These are phyloP conservation scores for Eleutherodactylus coqui DNA, from an alignment of 2,797 vertebrate genomes.

Conservation along the genomic window DNA sequence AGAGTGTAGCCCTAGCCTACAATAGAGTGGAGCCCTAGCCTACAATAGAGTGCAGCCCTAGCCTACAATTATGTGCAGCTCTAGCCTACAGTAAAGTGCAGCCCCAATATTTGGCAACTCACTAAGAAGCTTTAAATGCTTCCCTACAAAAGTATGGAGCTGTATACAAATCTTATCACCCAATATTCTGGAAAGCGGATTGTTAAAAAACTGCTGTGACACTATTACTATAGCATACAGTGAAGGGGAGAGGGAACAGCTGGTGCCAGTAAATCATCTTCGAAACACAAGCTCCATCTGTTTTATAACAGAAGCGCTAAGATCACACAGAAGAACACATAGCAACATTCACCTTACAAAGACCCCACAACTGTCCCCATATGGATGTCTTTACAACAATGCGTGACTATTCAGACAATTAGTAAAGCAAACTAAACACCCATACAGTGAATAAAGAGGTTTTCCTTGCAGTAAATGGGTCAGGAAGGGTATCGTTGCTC, in stretches of 20 bases:
- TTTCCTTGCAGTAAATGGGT: neutral
- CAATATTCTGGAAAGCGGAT: neutral
- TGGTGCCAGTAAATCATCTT: conserved; percentile 44
- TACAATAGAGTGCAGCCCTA: too few species aligned
- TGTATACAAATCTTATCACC: neutral
- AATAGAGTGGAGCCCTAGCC: too few species aligned
- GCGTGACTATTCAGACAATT: neutral
- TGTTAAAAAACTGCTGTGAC: neutral
- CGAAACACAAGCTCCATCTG: conserved; percentile 45
- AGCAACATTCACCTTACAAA: conserved; percentile 8
- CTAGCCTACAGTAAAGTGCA: too few species aligned
- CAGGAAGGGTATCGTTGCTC: too few species aligned
- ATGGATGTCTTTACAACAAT: neutral
- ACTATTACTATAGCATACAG: conserved; percentile 26
- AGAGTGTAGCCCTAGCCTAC: too few species aligned
- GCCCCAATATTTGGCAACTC: neutral
- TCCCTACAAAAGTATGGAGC: neutral
- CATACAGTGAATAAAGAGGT: neutral
- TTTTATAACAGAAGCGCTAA: conserved; percentile 21
- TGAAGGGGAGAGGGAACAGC: conserved; percentile 27
- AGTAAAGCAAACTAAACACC: neutral
- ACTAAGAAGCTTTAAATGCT: neutral
- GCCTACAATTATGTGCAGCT: too few species aligned
- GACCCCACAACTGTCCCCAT: neutral
- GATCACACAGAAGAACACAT: neutral